Conservation (phyloP, 2,888 invertebrate species). For the Scrobipalpa costella region DNA sequence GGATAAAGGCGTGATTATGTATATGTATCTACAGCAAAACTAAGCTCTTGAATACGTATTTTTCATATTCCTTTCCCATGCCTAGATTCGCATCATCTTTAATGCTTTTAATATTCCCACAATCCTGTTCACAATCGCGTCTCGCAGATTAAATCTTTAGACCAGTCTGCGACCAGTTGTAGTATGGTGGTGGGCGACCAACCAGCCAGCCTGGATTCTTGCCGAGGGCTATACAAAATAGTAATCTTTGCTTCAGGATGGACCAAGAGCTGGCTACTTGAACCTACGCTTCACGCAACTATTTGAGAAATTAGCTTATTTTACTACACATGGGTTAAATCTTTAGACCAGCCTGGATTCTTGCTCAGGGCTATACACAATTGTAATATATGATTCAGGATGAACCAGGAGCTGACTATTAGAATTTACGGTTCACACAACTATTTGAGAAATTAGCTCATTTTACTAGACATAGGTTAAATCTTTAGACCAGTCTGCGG, state of each 20-base stretch:
- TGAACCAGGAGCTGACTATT: too few species aligned
- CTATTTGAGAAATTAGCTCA: too few species aligned
- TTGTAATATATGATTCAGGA: background rate
- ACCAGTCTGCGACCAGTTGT: constrained; percentile 15
- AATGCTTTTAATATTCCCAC: background rate
- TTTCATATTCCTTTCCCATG: background rate
- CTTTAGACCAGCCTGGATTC: too few species aligned
- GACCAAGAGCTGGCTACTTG: background rate
- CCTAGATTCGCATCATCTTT: background rate
- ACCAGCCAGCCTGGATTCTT: constrained; percentile 7
- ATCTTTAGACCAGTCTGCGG: constrained; percentile 17
- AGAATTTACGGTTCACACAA: too few species aligned
- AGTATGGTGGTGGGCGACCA: constrained; percentile 11
- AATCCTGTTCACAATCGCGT: constrained; percentile 13
- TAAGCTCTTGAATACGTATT: too few species aligned
- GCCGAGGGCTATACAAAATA: constrained; percentile 15
- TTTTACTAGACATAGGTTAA: too few species aligned
- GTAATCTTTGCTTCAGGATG: background rate
- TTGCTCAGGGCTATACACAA: constrained; percentile 15
- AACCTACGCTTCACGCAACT: background rate
- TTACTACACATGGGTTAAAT: too few species aligned
- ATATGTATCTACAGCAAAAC: too few species aligned
- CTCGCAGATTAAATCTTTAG: constrained; percentile 15
- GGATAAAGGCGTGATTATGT: too few species aligned
- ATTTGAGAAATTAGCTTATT: too few species aligned